Evolutionary conservation across 2,113 vertebrate species (phyloP), one percentile per base, ranked within the genome.

Genomic region (Lipophrys pholis): DNA sequence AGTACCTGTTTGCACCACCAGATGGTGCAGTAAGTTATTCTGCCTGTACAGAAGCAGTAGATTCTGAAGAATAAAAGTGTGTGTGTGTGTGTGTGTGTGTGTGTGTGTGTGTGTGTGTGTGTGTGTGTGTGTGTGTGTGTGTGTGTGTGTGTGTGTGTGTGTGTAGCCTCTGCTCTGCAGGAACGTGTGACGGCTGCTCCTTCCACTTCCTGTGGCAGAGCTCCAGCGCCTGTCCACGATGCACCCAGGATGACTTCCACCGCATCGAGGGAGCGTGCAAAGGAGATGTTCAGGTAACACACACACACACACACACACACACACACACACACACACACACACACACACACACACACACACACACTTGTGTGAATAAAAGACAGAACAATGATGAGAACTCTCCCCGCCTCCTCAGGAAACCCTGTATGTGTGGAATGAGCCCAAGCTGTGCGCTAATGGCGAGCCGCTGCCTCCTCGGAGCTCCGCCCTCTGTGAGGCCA

Each of bases 371-470:
- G 21, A 30, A 30, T 30, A 30, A 30, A 30, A 30, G 21, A 30
- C 21, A 30, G 21, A 30, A 30, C 4, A 30, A 30, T 2, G 4
- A 30, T 2, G 4, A 30, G 21, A 30, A 50, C 7, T 5, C n/a
- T 11, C 9, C 78, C 10, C 36, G 2, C 52, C 39, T 73, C 7
- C 35, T 16, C 71, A 99, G 97, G 96, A 96, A 91, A 98, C 94
- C 0, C 92, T 97, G 5, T 98, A 95, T 53, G 91, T 99, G 35
- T 99, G 98, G 98, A 98, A 96, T 48, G 96, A 99, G 64, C 96
- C 96, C 8, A 96, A 95, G 71, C 70, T 96, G 57, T 99, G 98
- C 89, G 94, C 92, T 68, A 95, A 94, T 86, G 98, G 97, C 0
- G 90, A 94, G 65, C 9, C 89, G 39, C 90, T 99, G 75, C 97